A percentile compares a stretch with the other conserved stretches of the same genome.
Conservation (phyloP, 37 sponge, comb jelly and placozoan genomes). For the Ephydatia muelleri region DNA sequence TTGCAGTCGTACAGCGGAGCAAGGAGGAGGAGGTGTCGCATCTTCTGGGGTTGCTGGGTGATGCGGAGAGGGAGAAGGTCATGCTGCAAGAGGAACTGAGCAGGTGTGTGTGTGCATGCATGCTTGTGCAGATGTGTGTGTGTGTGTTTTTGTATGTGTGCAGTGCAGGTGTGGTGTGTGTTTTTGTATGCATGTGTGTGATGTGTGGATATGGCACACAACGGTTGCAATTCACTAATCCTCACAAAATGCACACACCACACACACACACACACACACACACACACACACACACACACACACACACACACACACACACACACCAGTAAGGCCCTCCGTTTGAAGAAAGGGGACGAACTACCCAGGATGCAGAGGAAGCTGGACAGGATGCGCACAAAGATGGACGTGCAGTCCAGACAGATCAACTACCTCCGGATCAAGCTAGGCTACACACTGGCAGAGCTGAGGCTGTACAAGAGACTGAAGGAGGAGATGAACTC, state of each 20-base stretch:
- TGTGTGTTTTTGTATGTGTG: background rate
- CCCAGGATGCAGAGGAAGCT: background rate
- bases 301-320: too few relatives aligned
- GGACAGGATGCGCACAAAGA: conserved; percentile 2
- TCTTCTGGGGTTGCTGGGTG: background rate
- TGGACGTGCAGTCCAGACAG: conserved; percentile 32
- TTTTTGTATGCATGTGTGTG: too few relatives aligned
- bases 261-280: too few relatives aligned
- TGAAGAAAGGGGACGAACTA: background rate
- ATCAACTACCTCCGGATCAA: conserved; percentile 56
- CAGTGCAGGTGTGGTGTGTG: too few relatives aligned
- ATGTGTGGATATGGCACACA: too few relatives aligned
- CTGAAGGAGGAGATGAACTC: conserved; percentile 41
- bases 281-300: too few relatives aligned
- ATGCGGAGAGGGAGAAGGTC: background rate
- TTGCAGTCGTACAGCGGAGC: background rate
- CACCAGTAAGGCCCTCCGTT: too few relatives aligned
- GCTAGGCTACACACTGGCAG: conserved; percentile 67
- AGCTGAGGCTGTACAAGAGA: conserved; percentile 63
- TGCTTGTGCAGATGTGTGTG: too few relatives aligned
- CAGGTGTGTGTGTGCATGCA: background rate
- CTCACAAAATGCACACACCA: too few relatives aligned
- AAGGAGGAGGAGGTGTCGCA: background rate
- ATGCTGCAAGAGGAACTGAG: background rate
- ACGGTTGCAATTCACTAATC: too few relatives aligned